These are phyloP conservation scores for Parauchenoglanis ngamensis DNA, from an alignment of 2,797 vertebrate species.

Conservation along the genomic window DNA sequence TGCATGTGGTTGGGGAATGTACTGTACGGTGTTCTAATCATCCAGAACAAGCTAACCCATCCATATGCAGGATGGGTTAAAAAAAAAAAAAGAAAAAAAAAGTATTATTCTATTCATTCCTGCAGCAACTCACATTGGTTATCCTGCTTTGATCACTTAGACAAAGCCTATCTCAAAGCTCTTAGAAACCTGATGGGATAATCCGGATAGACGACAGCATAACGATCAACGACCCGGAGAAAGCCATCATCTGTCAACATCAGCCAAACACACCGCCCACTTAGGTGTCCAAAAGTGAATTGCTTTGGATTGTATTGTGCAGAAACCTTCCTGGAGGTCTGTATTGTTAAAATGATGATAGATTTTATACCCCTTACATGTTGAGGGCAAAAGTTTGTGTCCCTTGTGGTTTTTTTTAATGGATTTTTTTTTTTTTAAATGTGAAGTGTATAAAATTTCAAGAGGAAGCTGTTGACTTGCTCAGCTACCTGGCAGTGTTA, in stretches of 20 bases:
- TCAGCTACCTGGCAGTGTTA: neutral
- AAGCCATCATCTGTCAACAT: conserved; percentile 37
- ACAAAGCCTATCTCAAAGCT: conserved; percentile 32
- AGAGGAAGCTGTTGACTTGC: too few species aligned
- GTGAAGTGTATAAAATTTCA: neutral
- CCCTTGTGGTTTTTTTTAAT: neutral
- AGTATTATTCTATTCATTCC: neutral
- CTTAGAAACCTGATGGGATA: conserved; percentile 33
- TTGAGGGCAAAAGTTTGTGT: neutral
- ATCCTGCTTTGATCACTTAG: conserved; percentile 13
- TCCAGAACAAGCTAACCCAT: conserved; percentile 32
- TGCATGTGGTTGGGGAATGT: conserved; percentile 28
- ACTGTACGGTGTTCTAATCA: conserved; percentile 41
- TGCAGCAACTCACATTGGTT: neutral
- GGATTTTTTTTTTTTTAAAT: neutral
- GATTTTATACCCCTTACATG: neutral
- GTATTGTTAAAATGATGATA: neutral
- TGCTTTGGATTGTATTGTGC: neutral
- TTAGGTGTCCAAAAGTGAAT: neutral
- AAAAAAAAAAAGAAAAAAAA: too few species aligned
- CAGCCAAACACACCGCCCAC: conserved; percentile 7
- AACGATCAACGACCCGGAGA: conserved; percentile 12
- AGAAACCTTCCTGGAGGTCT: neutral
- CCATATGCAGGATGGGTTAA: neutral
- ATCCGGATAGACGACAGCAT: conserved; percentile 36